Evolutionary conservation across 2,888 invertebrate genomes (phyloP), one percentile per base, ranked within the genome.

Genomic region (Diarsia rubi): DNA sequence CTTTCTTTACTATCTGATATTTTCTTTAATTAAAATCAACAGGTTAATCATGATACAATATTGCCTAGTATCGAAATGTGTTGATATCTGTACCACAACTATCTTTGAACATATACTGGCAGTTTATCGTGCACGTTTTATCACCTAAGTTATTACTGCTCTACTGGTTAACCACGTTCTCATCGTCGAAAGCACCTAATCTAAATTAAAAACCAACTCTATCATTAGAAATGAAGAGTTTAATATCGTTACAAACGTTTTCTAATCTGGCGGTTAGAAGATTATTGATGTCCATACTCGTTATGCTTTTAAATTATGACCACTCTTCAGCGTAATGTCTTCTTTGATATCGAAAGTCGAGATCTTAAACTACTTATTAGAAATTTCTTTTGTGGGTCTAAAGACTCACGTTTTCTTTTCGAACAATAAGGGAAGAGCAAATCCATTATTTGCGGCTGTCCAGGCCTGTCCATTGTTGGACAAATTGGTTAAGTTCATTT

Each of bases 11-110:
- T 71, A 47, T 59, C 19, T 54, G 27, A 19, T 76, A 76, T 73
- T 80, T 81, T 79, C 68, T 64, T 80, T 24, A 64, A 73, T 77
- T 69, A 71, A 67, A 78, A 73, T 82, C 77, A 83, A 83, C 75
- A 85, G 74, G 73, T 75, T 66, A 69, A 75, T 82, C 65, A 44
- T 63, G 65, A 74, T 73, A 75, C 65, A 70, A 57, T 52, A 57
- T 73, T 27, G 64, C 64, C 57, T 59, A 72, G 27, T 74, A 68
- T 69, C 45, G 12, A 54, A 76, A 74, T 75, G 74, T 74, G 68
- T 68, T 49, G 52, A 42, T 64, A 67, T 76, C 63, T 69, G 45
- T 42, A 67, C 62, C 37, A 73, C 62, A 60, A 69, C 64, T 62
- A 75, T 73, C 52, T 62, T 60, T 69, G 12, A 63, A 37, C 54